Conservation (phyloP, 2,113 vertebrate species). For the Sula dactylatra region DNA sequence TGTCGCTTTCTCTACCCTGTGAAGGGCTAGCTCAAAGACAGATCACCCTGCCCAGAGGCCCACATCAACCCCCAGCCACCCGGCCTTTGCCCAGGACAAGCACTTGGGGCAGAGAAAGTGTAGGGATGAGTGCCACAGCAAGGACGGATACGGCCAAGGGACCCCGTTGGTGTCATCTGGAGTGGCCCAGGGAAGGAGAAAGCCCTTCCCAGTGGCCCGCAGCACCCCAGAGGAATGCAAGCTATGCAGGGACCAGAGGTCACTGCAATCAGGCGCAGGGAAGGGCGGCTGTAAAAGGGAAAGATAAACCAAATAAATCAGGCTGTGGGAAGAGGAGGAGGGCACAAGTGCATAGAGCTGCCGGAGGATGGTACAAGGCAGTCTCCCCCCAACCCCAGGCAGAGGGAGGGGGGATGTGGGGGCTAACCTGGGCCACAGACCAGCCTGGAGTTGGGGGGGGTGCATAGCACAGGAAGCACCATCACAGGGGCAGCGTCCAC, state of each 20-base stretch:
- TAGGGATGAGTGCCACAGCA: background rate
- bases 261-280: background rate
- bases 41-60: background rate
- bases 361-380: background rate
- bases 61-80: background rate
- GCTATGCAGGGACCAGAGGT: constrained; percentile 42
- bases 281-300: background rate
- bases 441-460: background rate
- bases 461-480: background rate
- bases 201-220: background rate
- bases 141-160: background rate
- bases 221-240: constrained; percentile 21
- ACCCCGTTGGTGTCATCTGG: background rate
- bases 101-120: background rate
- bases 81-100: background rate
- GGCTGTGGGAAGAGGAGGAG: background rate
- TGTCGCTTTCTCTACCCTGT: background rate
- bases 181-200: background rate
- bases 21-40: background rate
- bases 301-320: constrained; percentile 46
- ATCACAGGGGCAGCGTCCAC: background rate
- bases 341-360: background rate
- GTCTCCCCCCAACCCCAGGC: background rate
- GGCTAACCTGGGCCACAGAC: background rate
- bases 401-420: background rate